Evolutionary conservation across 2,888 invertebrate species (phyloP), one percentile per base, ranked within the genome.

Genomic region (Brenthis ino): DNA sequence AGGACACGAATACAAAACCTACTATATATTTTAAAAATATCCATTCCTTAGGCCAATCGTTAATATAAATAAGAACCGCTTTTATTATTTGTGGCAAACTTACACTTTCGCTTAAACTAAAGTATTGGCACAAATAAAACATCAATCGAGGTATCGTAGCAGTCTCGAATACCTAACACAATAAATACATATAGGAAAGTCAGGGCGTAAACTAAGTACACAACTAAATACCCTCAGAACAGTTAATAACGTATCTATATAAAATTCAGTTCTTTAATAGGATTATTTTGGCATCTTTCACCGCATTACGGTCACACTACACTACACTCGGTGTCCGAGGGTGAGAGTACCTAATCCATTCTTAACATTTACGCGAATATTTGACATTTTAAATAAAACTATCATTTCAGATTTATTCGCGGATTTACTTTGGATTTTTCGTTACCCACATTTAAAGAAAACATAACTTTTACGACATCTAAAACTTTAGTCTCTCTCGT

Each of bases 261-360:
- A 92, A 89, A 93, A 91, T 92, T 93, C 93, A 93, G 92, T 92
- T 93, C 92, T 93, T 92, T 92, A 92, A 89, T 90, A 92, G 89
- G 90, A 89, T 93, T 91, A 91, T 93, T 20, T 92, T 91, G 92
- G 92, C 93, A 91, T 93, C 86, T 91, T 91, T 91, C 89, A 91
- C 92, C 93, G 37, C 37, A 91, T 87, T 85, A 88, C 86, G 82
- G 85, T 85, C 86, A 88, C 76, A 84, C 89, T 92, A 91, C 89
- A 79, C 84, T 88, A 86, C 89, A 89, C 86, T 87, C 88, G 89
- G 91, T 92, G 89, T 87, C 91, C 89, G 88, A 87, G 86, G 86
- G 86, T 89, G 89, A 87, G 79, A 89, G 86, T 88, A 89, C 90
- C 89, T 87, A 86, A 86, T 43, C 37, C 37, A 43, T 43, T 43